Conservation (phyloP, 2,888 invertebrate species). For the Dolomedes plantarius region DNA sequence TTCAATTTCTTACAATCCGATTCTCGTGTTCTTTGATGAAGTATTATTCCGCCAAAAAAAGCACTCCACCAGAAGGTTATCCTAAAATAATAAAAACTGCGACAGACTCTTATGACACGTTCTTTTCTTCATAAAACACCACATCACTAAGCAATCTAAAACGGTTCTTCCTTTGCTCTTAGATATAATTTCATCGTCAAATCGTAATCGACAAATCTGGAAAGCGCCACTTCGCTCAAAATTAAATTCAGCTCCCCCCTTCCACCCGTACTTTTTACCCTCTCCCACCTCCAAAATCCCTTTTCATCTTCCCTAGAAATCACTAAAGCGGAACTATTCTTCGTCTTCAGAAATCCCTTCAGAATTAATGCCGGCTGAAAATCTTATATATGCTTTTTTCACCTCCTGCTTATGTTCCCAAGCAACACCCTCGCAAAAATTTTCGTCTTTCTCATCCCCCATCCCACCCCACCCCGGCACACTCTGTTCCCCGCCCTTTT, state of each 20-base stretch:
- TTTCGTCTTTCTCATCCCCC: conserved; percentile 12
- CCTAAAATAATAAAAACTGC: background rate
- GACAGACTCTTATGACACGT: background rate
- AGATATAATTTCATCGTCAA: conserved; percentile 60
- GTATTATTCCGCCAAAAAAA: no score
- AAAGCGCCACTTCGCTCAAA: conserved; percentile 60
- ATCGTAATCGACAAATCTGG: conserved; percentile 54
- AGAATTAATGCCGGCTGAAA: conserved; percentile 60
- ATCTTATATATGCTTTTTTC: conserved; percentile 42
- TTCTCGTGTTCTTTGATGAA: no score
- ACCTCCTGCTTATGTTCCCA: conserved; percentile 9
- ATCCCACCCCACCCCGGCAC: no score
- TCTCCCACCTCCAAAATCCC: no score
- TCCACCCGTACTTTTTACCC: no score
- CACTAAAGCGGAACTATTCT: conserved; percentile 42
- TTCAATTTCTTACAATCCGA: no score
- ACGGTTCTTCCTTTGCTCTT: background rate
- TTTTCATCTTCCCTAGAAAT: conserved; percentile 40
- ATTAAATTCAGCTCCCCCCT: conserved; percentile 51
- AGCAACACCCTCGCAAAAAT: conserved; percentile 16
- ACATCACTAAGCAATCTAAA: background rate
- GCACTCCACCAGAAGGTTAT: no score
- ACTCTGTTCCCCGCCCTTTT: background rate
- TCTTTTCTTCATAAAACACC: background rate
- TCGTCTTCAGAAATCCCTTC: conserved; percentile 32